Conservation (phyloP, 2,888 invertebrate species). For the Limnephilus lunatus region DNA sequence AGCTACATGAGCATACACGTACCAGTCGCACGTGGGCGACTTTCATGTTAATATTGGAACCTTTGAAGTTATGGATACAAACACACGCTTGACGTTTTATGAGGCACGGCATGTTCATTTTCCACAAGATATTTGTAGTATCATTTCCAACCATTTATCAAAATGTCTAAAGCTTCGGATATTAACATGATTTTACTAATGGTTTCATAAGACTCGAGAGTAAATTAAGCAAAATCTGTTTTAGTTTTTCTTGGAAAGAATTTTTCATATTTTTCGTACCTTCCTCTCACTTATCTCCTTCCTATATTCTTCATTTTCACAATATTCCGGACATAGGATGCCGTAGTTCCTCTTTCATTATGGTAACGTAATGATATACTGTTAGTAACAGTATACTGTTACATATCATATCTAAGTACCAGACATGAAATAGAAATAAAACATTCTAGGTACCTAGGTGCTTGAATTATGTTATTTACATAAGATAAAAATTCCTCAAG, state of each 20-base stretch:
- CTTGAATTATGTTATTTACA: too few species aligned
- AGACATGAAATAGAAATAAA: too few species aligned
- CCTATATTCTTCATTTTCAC: too few species aligned
- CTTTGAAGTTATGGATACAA: slow-evolving; percentile 5
- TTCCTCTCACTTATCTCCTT: too few species aligned
- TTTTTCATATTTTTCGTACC: not conserved
- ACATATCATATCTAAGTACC: too few species aligned
- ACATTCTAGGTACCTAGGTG: too few species aligned
- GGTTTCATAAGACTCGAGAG: not conserved
- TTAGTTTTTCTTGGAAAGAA: not conserved
- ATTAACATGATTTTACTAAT: not conserved
- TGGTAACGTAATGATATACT: too few species aligned
- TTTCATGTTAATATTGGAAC: slow-evolving; percentile 9
- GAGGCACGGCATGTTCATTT: not conserved
- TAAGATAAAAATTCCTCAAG: too few species aligned
- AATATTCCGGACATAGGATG: too few species aligned
- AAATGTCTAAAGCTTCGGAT: not conserved
- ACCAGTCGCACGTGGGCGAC: not conserved
- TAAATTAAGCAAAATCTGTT: too few species aligned
- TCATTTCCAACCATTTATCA: not conserved
- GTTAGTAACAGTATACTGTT: too few species aligned
- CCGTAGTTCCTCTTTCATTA: too few species aligned
- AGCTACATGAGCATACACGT: not conserved
- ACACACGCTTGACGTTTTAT: not conserved
- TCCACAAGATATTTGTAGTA: not conserved